These are phyloP conservation scores for Corvus moneduloides DNA, from an alignment of 2,113 vertebrate genomes.

Conservation along the genomic window DNA sequence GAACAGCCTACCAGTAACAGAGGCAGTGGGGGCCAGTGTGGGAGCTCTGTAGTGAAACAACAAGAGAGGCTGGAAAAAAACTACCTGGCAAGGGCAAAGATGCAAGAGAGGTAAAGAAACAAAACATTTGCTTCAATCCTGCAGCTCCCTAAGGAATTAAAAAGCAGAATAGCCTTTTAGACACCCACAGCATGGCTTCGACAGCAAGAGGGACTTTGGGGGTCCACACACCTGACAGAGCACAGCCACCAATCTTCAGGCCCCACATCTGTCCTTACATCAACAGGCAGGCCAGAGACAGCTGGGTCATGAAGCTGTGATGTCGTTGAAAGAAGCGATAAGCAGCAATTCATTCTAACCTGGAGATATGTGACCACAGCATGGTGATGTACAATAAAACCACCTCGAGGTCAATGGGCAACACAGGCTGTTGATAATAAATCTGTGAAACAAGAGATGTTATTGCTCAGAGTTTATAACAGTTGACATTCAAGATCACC, in stretches of 20 bases:
- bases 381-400: slow-evolving; percentile 39
- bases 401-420: slow-evolving; percentile 52
- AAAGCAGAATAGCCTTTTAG: not conserved
- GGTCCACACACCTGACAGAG: not conserved
- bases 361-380: slow-evolving; percentile 41
- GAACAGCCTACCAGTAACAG: not conserved
- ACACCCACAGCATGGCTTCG: not conserved
- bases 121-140: not conserved
- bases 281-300: not conserved
- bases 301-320: not conserved
- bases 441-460: slow-evolving; percentile 35
- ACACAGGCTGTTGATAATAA: slow-evolving; percentile 34
- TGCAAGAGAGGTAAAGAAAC: not conserved
- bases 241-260: not conserved
- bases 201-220: not conserved
- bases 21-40: not conserved
- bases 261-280: not conserved
- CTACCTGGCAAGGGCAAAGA: slow-evolving; percentile 4
- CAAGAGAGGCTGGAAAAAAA: not conserved
- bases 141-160: not conserved
- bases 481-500: slow-evolving; percentile 44
- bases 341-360: slow-evolving; percentile 26
- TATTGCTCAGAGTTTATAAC: slow-evolving; percentile 28
- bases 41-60: not conserved
- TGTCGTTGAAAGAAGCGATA: not conserved